phyloP scores from a whole-genome alignment of 2,797 vertebrate species.

The Oophaga sylvatica region DNA sequence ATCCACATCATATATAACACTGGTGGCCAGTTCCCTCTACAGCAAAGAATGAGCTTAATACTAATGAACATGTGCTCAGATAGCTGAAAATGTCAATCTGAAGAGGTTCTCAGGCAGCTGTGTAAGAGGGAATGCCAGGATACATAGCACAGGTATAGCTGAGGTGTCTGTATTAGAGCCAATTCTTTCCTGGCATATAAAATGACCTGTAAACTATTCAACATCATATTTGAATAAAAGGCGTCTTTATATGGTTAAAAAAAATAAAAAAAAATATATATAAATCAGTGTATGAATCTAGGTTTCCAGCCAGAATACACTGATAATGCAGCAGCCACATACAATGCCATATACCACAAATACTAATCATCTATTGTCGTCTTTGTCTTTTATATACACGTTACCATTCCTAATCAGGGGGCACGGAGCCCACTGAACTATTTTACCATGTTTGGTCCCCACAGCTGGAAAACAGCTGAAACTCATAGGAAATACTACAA shows the following conservation, averaged over 20 bases:
- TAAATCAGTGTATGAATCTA: conserved; percentile 11
- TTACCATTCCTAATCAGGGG: conserved; percentile 1
- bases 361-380: conserved; percentile 2
- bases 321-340: conserved; percentile 33
- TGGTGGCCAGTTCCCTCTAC: not conserved
- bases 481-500: conserved; percentile 66
- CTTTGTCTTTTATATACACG: conserved; percentile 34
- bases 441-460: conserved; percentile 75
- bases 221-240: not conserved
- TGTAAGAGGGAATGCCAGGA: not conserved
- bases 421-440: not conserved
- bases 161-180: not conserved
- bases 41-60: not conserved
- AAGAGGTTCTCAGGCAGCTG: not conserved
- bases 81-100: not conserved
- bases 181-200: not conserved
- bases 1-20: not conserved
- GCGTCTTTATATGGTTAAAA: not conserved
- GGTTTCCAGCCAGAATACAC: not conserved
- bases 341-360: conserved; percentile 51
- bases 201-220: conserved; percentile 6
- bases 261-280: not conserved
- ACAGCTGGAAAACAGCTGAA: conserved; percentile 71
- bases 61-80: not conserved
- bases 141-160: not conserved